phyloP scores from a whole-genome alignment of 2,113 vertebrate genomes.

The Menidia beryllina region DNA sequence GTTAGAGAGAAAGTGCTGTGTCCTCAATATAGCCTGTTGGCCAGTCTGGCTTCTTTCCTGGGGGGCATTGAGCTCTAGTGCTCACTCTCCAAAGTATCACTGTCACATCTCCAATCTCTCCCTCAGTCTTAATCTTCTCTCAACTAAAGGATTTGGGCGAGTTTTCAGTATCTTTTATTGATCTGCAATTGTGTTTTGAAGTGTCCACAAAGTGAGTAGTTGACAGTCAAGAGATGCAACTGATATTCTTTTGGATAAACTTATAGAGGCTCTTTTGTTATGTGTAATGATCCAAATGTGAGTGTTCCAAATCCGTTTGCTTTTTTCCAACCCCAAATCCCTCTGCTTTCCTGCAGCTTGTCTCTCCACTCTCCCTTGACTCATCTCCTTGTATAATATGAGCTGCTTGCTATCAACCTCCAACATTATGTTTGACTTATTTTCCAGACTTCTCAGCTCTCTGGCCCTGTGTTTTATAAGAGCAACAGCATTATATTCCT shows the following conservation, averaged over 20 bases:
- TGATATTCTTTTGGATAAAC: constrained; percentile 52
- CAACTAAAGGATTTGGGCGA: constrained; percentile 26
- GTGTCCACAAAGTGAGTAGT: constrained; percentile 35
- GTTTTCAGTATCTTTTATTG: constrained; percentile 30
- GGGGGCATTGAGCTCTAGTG: constrained; percentile 37
- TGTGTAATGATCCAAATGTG: too few species aligned
- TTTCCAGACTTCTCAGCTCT: constrained; percentile 59
- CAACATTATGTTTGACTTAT: constrained; percentile 47
- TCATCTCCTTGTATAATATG: constrained; percentile 40
- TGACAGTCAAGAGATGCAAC: constrained; percentile 35
- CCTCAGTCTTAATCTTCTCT: constrained; percentile 31
- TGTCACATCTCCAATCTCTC: constrained; percentile 37
- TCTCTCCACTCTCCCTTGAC: constrained; percentile 9
- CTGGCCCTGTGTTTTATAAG: constrained; percentile 56
- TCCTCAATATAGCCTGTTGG: constrained; percentile 42
- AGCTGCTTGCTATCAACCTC: constrained; percentile 56
- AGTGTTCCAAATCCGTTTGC: constrained; percentile 41
- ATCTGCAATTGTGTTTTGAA: constrained; percentile 47
- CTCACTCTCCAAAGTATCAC: constrained; percentile 41
- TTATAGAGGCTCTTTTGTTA: constrained; percentile 52
- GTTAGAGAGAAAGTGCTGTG: constrained; percentile 39
- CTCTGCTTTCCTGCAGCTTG: constrained; percentile 3
- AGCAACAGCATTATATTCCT: constrained; percentile 65
- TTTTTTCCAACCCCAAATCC: constrained; percentile 37
- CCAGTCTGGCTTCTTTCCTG: constrained; percentile 50